Percentiles rank a stretch among this genome's conserved stretches.
Evolutionary conservation across 2,888 invertebrate genomes (phyloP).

Genomic region (Eupithecia abbreviata): DNA sequence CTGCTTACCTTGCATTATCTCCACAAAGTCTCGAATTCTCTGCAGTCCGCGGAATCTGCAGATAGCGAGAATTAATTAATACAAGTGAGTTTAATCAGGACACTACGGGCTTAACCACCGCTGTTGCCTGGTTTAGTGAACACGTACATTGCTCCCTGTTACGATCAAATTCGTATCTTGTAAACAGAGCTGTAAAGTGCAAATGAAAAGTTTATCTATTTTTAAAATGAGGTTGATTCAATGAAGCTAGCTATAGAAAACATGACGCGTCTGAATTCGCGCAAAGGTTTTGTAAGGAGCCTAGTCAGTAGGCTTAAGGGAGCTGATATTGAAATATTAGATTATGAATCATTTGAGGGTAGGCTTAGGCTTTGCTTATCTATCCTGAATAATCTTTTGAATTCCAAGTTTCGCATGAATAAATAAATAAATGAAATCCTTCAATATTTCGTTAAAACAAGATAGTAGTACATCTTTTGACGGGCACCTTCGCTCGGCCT

Average conservation of each 20-base stretch:
- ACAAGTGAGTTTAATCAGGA: constrained; percentile 12
- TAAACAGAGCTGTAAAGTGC: not conserved
- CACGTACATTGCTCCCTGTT: not conserved
- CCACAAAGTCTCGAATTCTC: not conserved
- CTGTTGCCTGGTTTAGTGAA: not conserved
- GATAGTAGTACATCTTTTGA: not conserved
- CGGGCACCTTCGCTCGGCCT: not conserved
- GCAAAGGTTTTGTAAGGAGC: not conserved
- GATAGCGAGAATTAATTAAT: constrained; percentile 12
- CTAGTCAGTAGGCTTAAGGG: not conserved
- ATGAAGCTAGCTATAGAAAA: not conserved
- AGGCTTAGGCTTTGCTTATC: not conserved
- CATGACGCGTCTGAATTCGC: not conserved
- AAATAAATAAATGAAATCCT: not conserved
- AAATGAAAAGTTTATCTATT: not conserved
- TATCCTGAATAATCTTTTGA: not conserved
- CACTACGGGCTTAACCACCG: constrained; percentile 10
- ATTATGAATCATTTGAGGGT: not conserved
- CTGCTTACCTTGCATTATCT: constrained; percentile 2
- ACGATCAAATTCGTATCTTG: not conserved
- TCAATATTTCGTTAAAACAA: not conserved
- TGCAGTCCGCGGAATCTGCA: constrained; percentile 8
- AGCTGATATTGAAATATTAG: not conserved
- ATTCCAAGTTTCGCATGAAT: constrained; percentile 5
- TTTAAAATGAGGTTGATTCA: not conserved